These are phyloP conservation scores for Calameuta pallipes DNA, from an alignment of 2,888 invertebrate genomes.

Conservation along the genomic window DNA sequence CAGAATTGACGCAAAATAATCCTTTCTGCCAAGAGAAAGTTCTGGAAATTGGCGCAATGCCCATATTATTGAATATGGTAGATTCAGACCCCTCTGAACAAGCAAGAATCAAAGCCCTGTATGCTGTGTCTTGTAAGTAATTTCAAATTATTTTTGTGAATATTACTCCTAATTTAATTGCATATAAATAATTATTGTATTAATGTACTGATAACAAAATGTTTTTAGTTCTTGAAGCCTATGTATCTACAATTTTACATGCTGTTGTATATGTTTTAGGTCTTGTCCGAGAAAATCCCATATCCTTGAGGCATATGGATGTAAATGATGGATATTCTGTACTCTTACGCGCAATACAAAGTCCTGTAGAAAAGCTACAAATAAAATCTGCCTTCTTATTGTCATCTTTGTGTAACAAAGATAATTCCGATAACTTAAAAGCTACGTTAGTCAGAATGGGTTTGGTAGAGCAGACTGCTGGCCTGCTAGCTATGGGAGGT, in stretches of 20 bases:
- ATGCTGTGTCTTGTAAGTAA: constrained; percentile 83
- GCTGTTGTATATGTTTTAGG: constrained; percentile 66
- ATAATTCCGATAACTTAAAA: constrained; percentile 47
- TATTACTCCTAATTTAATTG: neutral
- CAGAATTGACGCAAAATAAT: constrained; percentile 88
- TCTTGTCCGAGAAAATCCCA: constrained; percentile 73
- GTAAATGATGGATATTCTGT: constrained; percentile 75
- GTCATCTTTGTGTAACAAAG: constrained; percentile 69
- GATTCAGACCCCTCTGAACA: constrained; percentile 69
- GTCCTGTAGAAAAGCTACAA: constrained; percentile 71
- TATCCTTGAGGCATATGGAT: constrained; percentile 73
- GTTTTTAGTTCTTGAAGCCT: neutral
- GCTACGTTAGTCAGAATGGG: constrained; percentile 59
- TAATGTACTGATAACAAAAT: neutral
- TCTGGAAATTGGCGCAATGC: constrained; percentile 75
- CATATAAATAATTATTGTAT: neutral
- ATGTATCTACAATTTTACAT: neutral
- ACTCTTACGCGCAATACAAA: constrained; percentile 72
- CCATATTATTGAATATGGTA: constrained; percentile 72
- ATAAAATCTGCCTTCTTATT: constrained; percentile 82
- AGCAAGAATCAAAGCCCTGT: constrained; percentile 77
- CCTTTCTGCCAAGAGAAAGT: constrained; percentile 81
- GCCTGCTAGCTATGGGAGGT: constrained; percentile 46
- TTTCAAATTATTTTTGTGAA: neutral
- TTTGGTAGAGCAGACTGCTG: constrained; percentile 56